Conservation (phyloP, 92 coral and sea anemone species). For the Phymanthus crucifer region DNA sequence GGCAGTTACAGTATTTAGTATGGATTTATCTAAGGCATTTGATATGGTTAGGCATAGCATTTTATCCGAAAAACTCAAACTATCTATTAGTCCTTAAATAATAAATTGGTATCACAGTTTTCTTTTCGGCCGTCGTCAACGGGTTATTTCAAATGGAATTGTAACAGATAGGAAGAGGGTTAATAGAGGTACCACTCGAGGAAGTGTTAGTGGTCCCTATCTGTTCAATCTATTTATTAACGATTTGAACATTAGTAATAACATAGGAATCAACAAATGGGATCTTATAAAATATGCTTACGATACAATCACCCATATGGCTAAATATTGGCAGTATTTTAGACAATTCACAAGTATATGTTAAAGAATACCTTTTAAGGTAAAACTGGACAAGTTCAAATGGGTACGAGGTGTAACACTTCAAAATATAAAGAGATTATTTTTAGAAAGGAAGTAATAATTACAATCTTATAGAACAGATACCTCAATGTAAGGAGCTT, state of each 20-base stretch:
- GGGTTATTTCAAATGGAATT: too few relatives aligned
- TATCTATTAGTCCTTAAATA: neutral
- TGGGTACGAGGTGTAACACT: neutral
- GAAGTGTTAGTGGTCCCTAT: neutral
- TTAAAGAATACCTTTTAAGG: neutral
- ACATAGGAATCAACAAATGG: too few relatives aligned
- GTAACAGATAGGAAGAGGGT: neutral
- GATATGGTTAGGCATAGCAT: too few relatives aligned
- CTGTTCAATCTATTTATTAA: too few relatives aligned
- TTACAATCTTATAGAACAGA: too few relatives aligned
- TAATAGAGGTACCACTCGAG: neutral
- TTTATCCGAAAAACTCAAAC: neutral
- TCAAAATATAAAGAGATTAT: neutral
- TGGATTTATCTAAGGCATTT: too few relatives aligned
- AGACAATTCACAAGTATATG: neutral
- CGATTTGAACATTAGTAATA: too few relatives aligned
- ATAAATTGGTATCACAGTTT: neutral
- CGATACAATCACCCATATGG: neutral
- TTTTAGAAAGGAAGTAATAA: neutral
- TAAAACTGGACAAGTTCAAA: neutral
- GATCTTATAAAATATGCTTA: too few relatives aligned
- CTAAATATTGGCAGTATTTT: neutral
- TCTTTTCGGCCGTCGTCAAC: too few relatives aligned
- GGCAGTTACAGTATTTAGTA: neutral
- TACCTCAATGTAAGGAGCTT: too few relatives aligned